Evolutionary conservation across 2,113 vertebrate genomes (phyloP).

Genomic region (Chionis minor): DNA sequence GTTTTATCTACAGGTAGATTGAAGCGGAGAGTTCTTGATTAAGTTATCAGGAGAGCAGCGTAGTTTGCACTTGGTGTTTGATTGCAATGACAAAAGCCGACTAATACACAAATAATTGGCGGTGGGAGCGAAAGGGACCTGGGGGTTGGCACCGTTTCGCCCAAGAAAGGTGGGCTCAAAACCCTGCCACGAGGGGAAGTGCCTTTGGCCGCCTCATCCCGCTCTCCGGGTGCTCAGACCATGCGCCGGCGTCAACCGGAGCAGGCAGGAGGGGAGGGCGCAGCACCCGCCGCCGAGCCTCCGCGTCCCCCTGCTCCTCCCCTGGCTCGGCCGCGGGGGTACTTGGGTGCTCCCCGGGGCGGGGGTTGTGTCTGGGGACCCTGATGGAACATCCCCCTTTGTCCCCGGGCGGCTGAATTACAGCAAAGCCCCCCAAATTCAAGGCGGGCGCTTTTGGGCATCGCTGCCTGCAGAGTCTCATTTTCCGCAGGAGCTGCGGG

Average conservation of each 20-base stretch:
- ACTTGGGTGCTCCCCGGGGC: neutral
- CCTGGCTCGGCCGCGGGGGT: rapidly evolving
- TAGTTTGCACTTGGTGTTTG: neutral
- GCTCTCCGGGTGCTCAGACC: neutral
- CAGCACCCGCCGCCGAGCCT: rapidly evolving
- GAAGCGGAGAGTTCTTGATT: constrained; percentile 11
- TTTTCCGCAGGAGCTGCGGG: constrained; percentile 83
- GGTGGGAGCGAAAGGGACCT: rapidly evolving
- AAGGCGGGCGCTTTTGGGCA: constrained; percentile 78
- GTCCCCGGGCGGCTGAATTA: constrained; percentile 51
- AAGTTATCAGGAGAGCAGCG: constrained; percentile 24
- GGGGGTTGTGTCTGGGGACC: neutral
- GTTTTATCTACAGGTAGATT: constrained; percentile 41
- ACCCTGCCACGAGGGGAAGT: neutral
- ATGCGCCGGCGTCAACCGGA: neutral
- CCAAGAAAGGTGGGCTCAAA: neutral
- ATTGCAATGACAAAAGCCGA: constrained; percentile 10
- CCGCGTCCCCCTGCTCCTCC: neutral
- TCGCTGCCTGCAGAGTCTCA: constrained; percentile 78
- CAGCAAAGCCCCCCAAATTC: constrained; percentile 72
- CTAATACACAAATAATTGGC: neutral
- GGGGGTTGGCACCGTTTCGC: neutral
- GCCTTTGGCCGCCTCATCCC: neutral
- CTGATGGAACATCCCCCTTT: neutral
- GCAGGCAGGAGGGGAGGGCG: neutral